Conservation (phyloP, 2,888 invertebrate genomes). For the Tetragonula carbonaria region DNA sequence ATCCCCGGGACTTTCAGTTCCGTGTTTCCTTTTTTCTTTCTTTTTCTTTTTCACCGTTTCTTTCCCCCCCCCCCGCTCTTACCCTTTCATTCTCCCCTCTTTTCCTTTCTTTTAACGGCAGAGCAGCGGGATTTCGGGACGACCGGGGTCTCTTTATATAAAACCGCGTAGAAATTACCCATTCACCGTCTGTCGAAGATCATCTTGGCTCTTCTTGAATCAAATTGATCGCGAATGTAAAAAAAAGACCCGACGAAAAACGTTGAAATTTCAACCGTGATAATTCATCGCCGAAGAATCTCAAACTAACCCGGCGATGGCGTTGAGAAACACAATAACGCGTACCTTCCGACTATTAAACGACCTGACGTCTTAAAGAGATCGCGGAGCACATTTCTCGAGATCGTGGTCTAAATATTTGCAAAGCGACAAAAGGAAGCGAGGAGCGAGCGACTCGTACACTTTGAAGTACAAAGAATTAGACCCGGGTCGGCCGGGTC, state of each 20-base stretch:
- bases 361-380: not conserved
- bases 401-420: not conserved
- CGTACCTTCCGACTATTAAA: not conserved
- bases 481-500: slow-evolving; percentile 9
- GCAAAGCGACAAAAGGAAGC: not conserved
- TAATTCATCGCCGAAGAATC: not conserved
- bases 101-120: slow-evolving; percentile 38
- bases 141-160: slow-evolving; percentile 24
- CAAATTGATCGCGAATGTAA: not conserved
- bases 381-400: not conserved
- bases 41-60: not conserved
- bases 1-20: slow-evolving; percentile 45
- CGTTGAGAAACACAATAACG: not conserved
- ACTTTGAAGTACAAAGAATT: slow-evolving; percentile 34
- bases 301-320: not conserved
- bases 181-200: slow-evolving; percentile 27
- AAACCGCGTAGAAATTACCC: slow-evolving; percentile 47
- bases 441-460: not conserved
- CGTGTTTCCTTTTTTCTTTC: slow-evolving; percentile 29
- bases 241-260: no score
- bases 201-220: slow-evolving; percentile 20
- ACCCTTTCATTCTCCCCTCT: no score
- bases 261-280: no score
- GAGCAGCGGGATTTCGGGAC: slow-evolving; percentile 30
- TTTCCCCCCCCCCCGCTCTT: no score